phyloP scores from a whole-genome alignment of 2,888 invertebrate species.

The Callyntrura sp. region DNA sequence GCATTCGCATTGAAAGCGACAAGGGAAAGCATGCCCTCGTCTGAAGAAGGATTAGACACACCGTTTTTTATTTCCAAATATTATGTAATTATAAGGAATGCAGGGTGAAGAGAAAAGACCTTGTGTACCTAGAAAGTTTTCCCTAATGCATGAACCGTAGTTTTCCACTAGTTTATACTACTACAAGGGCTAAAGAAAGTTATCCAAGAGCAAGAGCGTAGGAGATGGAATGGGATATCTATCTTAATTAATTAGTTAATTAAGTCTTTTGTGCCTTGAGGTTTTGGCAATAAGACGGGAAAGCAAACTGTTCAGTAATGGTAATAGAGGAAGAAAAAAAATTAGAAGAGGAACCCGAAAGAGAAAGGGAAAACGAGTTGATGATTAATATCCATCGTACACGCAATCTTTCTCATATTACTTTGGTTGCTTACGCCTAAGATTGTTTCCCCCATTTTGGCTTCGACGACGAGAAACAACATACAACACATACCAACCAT shows the following conservation, averaged over 20 bases:
- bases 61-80: background rate
- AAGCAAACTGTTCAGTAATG: conserved; percentile 7
- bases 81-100: no score
- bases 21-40: background rate
- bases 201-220: conserved; percentile 20
- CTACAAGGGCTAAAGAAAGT: background rate
- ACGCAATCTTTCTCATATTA: conserved; percentile 66
- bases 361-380: conserved; percentile 43
- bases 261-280: conserved; percentile 71
- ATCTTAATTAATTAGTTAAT: conserved; percentile 77
- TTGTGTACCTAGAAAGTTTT: no score
- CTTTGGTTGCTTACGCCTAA: background rate
- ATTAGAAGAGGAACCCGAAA: conserved; percentile 33
- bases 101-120: no score
- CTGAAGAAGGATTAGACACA: background rate
- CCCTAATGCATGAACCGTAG: background rate
- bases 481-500: background rate
- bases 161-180: background rate
- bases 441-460: conserved; percentile 12
- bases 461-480: conserved; percentile 8
- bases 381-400: conserved; percentile 71
- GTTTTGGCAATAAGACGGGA: conserved; percentile 36
- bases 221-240: conserved; percentile 64
- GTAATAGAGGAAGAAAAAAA: conserved; percentile 24
- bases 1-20: no score